Conservation (phyloP, 2,113 vertebrate species). For the Peromyscus leucopus region DNA sequence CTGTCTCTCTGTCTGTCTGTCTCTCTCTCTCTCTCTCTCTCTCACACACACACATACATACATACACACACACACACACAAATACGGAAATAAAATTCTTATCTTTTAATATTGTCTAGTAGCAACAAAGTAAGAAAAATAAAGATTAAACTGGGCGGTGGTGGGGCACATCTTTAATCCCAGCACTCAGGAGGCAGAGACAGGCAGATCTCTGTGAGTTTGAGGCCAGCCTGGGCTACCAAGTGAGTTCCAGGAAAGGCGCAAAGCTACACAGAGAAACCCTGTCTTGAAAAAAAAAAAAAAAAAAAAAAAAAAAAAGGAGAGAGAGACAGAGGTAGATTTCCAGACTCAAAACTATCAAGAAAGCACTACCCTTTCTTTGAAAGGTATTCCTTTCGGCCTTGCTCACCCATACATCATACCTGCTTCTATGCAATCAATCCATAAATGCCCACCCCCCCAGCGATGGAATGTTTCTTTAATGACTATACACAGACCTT, state of each 20-base stretch:
- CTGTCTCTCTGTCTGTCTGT: too few species aligned
- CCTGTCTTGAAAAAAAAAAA: too few species aligned
- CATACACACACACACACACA: neutral
- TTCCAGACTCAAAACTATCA: neutral
- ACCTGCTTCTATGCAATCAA: neutral
- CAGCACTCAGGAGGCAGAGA: too few species aligned
- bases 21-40: too few species aligned
- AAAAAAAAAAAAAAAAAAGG: neutral
- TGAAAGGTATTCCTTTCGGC: neutral
- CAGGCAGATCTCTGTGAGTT: too few species aligned
- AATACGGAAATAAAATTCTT: neutral
- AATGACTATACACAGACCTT: neutral
- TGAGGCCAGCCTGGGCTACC: too few species aligned
- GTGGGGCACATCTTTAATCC: rapidly evolving
- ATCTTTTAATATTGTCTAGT: neutral
- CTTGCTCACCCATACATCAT: neutral
- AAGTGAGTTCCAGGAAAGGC: too few species aligned
- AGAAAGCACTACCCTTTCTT: neutral
- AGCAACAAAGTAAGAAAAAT: neutral
- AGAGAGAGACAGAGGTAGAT: neutral
- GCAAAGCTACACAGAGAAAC: too few species aligned
- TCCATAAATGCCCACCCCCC: neutral
- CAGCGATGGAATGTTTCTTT: neutral
- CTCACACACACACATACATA: neutral
- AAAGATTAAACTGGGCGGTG: too few species aligned